Conservation (phyloP, 2,888 invertebrate species). For the Chrysomela aeneicollis region DNA sequence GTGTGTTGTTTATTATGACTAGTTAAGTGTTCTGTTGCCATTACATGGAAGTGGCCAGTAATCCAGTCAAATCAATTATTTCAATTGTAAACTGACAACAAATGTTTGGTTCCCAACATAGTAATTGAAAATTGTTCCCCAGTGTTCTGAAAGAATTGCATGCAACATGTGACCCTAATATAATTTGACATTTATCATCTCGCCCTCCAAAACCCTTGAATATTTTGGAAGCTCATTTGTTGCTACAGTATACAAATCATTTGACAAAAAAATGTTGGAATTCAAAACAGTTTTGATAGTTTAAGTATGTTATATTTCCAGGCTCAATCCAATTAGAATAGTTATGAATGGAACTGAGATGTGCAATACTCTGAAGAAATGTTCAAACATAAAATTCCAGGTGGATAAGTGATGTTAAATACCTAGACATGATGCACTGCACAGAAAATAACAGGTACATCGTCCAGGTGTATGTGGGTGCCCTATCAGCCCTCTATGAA, state of each 20-base stretch:
- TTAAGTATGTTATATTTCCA: constrained; percentile 19
- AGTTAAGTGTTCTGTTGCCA: constrained; percentile 29
- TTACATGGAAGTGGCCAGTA: constrained; percentile 52
- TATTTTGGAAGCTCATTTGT: background rate
- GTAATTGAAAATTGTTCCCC: constrained; percentile 31
- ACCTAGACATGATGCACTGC: constrained; percentile 36
- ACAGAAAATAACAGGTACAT: constrained; percentile 60
- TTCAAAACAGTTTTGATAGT: background rate
- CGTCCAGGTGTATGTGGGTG: constrained; percentile 89
- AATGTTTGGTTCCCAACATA: constrained; percentile 37
- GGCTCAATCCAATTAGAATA: constrained; percentile 22
- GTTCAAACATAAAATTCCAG: constrained; percentile 6
- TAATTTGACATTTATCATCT: constrained; percentile 52
- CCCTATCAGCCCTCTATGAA: constrained; percentile 87
- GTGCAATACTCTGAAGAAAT: constrained; percentile 24
- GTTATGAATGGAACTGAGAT: constrained; percentile 21
- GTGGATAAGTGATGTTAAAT: background rate
- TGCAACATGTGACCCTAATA: constrained; percentile 65
- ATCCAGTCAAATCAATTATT: constrained; percentile 53
- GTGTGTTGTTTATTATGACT: constrained; percentile 54
- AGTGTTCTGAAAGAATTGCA: constrained; percentile 27
- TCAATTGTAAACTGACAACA: constrained; percentile 48
- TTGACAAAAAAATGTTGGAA: background rate
- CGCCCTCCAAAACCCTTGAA: constrained; percentile 28
- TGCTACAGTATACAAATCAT: background rate